These are phyloP conservation scores for Antheraea mylitta DNA, from an alignment of 1,140 invertebrate species.

Conservation along the genomic window DNA sequence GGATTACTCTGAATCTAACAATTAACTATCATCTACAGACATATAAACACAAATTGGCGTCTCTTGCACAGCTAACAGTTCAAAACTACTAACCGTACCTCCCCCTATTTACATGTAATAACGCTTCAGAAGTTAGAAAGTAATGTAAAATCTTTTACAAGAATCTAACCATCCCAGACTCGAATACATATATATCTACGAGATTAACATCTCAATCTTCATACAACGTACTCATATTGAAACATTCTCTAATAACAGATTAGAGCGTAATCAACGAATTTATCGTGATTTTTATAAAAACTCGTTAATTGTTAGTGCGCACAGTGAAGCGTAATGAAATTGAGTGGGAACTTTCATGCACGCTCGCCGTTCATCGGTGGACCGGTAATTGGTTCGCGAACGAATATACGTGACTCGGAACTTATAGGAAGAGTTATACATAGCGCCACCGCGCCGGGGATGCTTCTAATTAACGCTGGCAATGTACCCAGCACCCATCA, in stretches of 20 bases:
- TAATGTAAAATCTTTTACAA: not conserved
- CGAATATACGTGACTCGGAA: conserved; percentile 35
- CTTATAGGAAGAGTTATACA: conserved; percentile 24
- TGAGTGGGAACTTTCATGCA: conserved; percentile 55
- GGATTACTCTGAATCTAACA: not conserved
- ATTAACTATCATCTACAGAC: not conserved
- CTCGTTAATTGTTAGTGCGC: conserved; percentile 43
- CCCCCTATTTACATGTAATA: too few relatives aligned
- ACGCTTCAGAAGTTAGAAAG: not conserved
- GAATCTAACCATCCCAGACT: too few relatives aligned
- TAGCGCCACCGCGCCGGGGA: conserved; percentile 35
- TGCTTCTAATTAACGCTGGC: conserved; percentile 63
- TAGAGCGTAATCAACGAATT: conserved; percentile 24
- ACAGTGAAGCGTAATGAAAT: conserved; percentile 49
- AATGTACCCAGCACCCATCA: conserved; percentile 29
- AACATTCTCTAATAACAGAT: conserved; percentile 2
- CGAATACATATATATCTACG: not conserved
- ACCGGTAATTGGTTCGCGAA: conserved; percentile 65
- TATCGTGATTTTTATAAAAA: conserved; percentile 38
- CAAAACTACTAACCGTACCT: too few relatives aligned
- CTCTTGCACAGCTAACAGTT: not conserved
- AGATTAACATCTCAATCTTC: not conserved
- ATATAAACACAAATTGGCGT: not conserved
- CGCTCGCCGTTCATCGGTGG: conserved; percentile 52
- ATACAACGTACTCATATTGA: not conserved